phyloP scores from a whole-genome alignment of 2,113 vertebrate species.

The Zingel zingel region DNA sequence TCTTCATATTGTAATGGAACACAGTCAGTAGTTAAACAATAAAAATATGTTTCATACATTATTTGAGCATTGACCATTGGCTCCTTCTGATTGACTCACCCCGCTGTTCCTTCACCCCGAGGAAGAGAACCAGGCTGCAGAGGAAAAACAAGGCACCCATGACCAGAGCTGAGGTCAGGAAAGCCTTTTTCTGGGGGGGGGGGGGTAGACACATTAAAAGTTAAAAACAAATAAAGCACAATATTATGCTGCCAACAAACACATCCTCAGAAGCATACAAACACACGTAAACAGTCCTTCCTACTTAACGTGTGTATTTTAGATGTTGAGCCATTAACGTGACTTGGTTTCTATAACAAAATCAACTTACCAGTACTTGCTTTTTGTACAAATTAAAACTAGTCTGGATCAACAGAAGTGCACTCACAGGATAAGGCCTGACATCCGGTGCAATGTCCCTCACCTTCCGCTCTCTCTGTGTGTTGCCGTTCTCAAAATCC shows the following conservation, averaged over 20 bases:
- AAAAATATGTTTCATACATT: not conserved
- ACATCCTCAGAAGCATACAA: not conserved
- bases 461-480: too few species aligned
- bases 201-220: not conserved
- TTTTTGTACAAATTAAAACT: not conserved
- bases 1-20: not conserved
- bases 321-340: too few species aligned
- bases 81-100: slow-evolving; percentile 63
- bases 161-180: slow-evolving; percentile 78
- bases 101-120: slow-evolving; percentile 83
- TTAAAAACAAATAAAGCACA: slow-evolving; percentile 3
- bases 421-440: too few species aligned
- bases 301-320: not conserved
- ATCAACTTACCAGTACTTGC: not conserved
- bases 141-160: slow-evolving; percentile 79
- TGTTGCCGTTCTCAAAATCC: too few species aligned
- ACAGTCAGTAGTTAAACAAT: not conserved
- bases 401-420: too few species aligned
- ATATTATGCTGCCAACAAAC: not conserved
- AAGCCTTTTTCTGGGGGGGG: slow-evolving; percentile 74
- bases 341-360: not conserved
- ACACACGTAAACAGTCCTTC: not conserved
- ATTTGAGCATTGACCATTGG: not conserved
- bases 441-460: too few species aligned
- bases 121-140: slow-evolving; percentile 81